Base-by-base conservation (phyloP, 2,797 vertebrate species). In the Poecilia wingei region DNA sequence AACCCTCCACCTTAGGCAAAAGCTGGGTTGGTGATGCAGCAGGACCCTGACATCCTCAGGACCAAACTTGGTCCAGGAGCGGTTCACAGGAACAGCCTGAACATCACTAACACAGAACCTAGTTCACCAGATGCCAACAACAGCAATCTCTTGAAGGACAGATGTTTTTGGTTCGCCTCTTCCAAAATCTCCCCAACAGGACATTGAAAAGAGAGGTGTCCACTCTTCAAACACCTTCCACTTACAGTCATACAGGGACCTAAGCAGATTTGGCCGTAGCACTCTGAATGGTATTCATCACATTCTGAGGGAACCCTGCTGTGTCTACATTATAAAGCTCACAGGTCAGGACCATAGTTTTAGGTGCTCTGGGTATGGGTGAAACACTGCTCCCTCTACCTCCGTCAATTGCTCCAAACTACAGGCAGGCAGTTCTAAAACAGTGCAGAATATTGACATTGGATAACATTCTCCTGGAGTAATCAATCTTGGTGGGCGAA, bases 61-160 rank as follows among this genome's bases (percentile, higher is more conserved):
- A n/a, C 55, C 25, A 28, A 57, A n/a, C 10, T 57, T 12, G n/a
- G 25, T 57, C 7, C n/a, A 57, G 25, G 3, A n/a, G 22, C 10
- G 22, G 53, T 12, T 57, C 25, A 10, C 53, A 12, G 53, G n/a
- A n/a, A 57, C 10, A 28, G n/a, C 7, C 22, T 66, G 20, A 8
- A 68, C 36, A 68, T 68, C 55, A 57, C 51, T 28, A 28, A 57
- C n/a, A 57, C n/a, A n/a, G n/a, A n/a, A n/a, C n/a, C n/a, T n/a
- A n/a, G 12, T 14, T 28, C n/a, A 57, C n/a, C 55, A 57, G 55
- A 57, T 13, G 55, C 10, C 55, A 57, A 57, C n/a, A 57, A 13
- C 55, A 28, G n/a, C n/a, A 57, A 6, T n/a, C 4, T 57, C 55
- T 57, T 28, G 55, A 57, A n/a, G 25, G 10, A 28, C 55, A 28